Evolutionary conservation across 2,888 invertebrate species (phyloP).

Genomic region (Rapana venosa): DNA sequence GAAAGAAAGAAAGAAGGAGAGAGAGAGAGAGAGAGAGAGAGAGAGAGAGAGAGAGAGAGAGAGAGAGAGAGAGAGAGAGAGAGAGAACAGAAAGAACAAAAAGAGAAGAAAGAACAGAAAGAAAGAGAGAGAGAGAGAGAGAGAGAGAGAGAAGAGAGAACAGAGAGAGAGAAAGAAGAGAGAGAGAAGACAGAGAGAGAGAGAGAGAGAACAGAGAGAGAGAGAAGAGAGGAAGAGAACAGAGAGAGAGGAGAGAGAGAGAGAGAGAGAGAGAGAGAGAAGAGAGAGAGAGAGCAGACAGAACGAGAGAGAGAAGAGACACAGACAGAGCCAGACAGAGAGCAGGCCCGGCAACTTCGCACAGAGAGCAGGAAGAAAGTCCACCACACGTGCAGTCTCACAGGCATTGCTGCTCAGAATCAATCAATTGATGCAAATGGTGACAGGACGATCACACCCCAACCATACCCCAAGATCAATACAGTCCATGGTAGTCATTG

Average conservation of each 20-base stretch:
- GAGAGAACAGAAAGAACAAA: not conserved
- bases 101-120: not conserved
- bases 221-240: not conserved
- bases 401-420: too few relatives aligned
- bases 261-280: not conserved
- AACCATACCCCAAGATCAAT: too few relatives aligned
- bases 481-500: too few relatives aligned
- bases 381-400: too few relatives aligned
- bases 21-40: conserved; percentile 24
- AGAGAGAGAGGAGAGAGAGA: conserved; percentile 2
- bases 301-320: not conserved
- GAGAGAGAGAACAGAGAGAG: not conserved
- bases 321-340: not conserved
- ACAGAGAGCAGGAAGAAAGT: not conserved
- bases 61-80: not conserved
- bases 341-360: too few relatives aligned
- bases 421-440: too few relatives aligned
- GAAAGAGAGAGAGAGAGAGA: not conserved
- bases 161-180: not conserved
- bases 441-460: too few relatives aligned
- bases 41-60: conserved; percentile 15
- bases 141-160: not conserved
- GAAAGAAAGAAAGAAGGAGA: not conserved
- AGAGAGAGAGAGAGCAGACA: not conserved
- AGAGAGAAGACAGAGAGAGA: not conserved